Conservation (phyloP, 2,797 vertebrate species). For the Arvicola amphibius region DNA sequence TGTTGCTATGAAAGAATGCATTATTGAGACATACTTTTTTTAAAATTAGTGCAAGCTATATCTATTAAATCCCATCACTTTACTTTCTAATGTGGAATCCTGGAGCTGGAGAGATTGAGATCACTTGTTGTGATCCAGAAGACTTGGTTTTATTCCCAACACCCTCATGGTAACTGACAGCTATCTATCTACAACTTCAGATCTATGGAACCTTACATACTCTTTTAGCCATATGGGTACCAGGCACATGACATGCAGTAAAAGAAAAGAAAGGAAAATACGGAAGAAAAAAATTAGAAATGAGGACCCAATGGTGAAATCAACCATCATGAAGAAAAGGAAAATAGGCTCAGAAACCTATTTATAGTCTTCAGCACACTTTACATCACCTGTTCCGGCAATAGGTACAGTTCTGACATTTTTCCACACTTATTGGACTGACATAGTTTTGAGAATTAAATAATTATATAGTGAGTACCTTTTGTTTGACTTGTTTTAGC, state of each 20-base stretch:
- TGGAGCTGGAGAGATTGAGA: not conserved
- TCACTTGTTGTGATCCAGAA: too few relatives aligned
- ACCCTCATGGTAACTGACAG: not conserved
- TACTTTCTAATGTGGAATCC: not conserved
- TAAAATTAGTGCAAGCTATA: not conserved
- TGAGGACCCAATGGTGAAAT: not conserved
- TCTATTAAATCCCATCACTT: not conserved
- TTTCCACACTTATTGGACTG: not conserved
- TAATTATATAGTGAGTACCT: not conserved
- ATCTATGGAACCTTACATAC: not conserved
- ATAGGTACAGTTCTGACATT: not conserved
- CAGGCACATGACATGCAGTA: too few relatives aligned
- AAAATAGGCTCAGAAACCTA: not conserved
- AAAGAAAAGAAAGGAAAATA: too few relatives aligned
- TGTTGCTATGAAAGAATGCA: not conserved
- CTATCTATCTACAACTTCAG: not conserved
- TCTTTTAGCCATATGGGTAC: not conserved
- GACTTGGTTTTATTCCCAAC: not conserved
- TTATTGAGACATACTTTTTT: not conserved
- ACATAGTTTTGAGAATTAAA: not conserved
- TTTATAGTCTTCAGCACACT: too few relatives aligned
- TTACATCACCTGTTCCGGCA: not conserved
- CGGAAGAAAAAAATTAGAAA: not conserved
- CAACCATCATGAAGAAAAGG: not conserved
- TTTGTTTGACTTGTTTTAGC: not conserved